Evolutionary conservation across 1,140 invertebrate species (phyloP).

Genomic region (Heliothis subflexa): DNA sequence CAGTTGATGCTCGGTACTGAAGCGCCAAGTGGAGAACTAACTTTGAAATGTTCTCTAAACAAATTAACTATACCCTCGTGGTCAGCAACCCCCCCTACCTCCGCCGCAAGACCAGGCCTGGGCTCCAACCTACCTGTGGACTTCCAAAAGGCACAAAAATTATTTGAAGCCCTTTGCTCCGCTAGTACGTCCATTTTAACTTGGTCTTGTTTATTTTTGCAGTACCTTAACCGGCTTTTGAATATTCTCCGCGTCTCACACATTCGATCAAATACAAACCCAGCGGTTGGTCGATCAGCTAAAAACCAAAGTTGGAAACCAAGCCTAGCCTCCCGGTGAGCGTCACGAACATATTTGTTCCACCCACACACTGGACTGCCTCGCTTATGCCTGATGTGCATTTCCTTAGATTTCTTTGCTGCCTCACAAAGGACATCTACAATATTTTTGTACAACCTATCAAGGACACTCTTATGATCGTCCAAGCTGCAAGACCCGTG

Average conservation of each 20-base stretch:
- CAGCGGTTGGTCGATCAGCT: background rate
- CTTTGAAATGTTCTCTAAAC: background rate
- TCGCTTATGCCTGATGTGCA: background rate
- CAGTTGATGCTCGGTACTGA: background rate
- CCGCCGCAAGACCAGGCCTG: background rate
- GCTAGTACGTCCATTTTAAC: conserved; percentile 28
- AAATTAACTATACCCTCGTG: background rate
- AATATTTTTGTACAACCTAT: background rate
- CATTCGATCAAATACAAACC: background rate
- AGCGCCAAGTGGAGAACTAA: background rate
- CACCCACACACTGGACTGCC: background rate
- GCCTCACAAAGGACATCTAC: background rate
- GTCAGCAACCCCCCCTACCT: background rate
- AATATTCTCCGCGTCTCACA: background rate
- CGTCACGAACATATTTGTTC: conserved; percentile 10
- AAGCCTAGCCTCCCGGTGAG: background rate
- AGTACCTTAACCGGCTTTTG: conserved; percentile 19
- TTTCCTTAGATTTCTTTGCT: background rate
- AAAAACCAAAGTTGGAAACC: background rate
- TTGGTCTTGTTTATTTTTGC: conserved; percentile 17
- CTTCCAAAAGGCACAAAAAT: conserved; percentile 7
- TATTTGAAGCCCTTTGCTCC: background rate
- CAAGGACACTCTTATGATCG: background rate
- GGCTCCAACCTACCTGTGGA: background rate
- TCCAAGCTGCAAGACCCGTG: background rate